Evolutionary conservation across 2,797 vertebrate species (phyloP).

Genomic region (Melanotaenia boesemani): DNA sequence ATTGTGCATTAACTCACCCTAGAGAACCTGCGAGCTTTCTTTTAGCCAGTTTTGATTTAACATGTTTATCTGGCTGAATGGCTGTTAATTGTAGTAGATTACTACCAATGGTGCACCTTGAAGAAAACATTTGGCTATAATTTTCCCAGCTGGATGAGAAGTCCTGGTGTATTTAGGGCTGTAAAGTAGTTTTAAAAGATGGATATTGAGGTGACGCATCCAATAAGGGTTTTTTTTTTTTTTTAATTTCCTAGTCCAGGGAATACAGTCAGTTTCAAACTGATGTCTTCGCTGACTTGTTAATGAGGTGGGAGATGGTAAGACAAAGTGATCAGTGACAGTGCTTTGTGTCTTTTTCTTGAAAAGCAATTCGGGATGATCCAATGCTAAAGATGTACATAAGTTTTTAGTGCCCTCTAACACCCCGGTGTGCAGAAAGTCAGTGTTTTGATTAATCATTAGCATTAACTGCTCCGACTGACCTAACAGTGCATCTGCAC

Average conservation of each 20-base stretch:
- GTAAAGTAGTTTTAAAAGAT: not conserved
- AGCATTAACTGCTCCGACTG: not conserved
- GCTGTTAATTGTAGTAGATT: not conserved
- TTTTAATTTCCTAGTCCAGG: not conserved
- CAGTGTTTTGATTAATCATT: conserved; percentile 26
- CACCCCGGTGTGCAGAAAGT: conserved; percentile 2
- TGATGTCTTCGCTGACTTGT: not conserved
- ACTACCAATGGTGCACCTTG: not conserved
- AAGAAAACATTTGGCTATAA: not conserved
- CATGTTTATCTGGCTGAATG: conserved; percentile 9
- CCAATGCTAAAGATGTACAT: not conserved
- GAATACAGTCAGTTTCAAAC: not conserved
- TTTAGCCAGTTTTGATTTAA: not conserved
- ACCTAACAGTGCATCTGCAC: not conserved
- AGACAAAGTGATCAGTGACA: not conserved
- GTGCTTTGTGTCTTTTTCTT: not conserved
- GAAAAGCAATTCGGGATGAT: not conserved
- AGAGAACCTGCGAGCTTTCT: not conserved
- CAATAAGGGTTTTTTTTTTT: conserved; percentile 7
- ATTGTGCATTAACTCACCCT: not conserved
- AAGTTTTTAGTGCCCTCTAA: not conserved
- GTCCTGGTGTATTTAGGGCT: not conserved
- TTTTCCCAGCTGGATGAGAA: not conserved
- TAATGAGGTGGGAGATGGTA: not conserved
- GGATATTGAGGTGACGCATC: not conserved